phyloP scores from a whole-genome alignment of 2,888 invertebrate species.

The Epinotia ramella region DNA sequence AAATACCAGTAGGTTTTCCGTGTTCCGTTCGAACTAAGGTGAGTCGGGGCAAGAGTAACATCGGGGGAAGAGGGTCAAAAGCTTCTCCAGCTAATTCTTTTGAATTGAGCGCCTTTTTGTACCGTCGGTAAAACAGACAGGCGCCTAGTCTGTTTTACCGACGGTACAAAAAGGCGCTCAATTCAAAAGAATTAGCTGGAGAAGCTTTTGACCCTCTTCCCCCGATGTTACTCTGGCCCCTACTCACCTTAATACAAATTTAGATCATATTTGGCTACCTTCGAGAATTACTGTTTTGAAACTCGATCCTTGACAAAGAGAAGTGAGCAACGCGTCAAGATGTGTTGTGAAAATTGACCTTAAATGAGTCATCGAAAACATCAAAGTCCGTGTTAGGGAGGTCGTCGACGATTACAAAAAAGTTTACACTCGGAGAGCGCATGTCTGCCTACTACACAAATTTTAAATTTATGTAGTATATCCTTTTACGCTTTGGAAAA shows the following conservation, averaged over 20 bases:
- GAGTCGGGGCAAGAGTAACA: too few relatives aligned
- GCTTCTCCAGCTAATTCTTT: too few relatives aligned
- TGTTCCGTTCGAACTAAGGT: neutral
- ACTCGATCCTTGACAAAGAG: neutral
- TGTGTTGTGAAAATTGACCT: constrained; percentile 10
- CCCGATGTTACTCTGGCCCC: too few relatives aligned
- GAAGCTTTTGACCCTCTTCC: too few relatives aligned
- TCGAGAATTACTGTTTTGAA: constrained; percentile 3
- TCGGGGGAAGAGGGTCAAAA: too few relatives aligned
- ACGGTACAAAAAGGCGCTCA: too few relatives aligned
- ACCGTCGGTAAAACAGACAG: too few relatives aligned
- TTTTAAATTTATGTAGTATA: neutral
- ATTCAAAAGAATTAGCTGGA: too few relatives aligned
- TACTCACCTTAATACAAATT: neutral
- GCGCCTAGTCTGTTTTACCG: too few relatives aligned
- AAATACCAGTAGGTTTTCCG: too few relatives aligned
- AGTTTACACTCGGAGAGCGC: neutral
- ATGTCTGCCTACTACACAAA: neutral
- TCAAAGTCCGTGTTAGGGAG: neutral
- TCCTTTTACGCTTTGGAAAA: neutral
- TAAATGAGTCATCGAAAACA: constrained; percentile 14
- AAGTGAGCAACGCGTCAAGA: constrained; percentile 3
- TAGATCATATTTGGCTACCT: neutral
- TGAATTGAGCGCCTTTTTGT: too few relatives aligned
- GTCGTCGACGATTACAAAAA: neutral